Percentiles rank a stretch among this genome's conserved stretches.
Evolutionary conservation across 2,888 invertebrate genomes (phyloP).

Genomic region (Coelogynopora nodosa): DNA sequence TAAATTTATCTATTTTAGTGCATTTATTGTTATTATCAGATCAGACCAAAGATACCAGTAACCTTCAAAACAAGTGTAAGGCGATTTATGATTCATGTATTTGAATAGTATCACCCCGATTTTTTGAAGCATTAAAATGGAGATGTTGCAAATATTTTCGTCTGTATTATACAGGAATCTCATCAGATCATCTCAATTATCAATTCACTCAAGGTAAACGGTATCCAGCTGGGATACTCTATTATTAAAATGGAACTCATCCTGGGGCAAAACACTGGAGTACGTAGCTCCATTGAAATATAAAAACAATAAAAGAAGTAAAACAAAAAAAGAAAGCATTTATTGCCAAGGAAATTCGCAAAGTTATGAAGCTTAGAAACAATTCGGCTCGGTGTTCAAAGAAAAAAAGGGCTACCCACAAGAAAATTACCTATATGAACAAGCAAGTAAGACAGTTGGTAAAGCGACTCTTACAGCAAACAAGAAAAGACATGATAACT

Average conservation of each 20-base stretch:
- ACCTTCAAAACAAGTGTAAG: no score
- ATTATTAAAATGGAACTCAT: slow-evolving; percentile 19
- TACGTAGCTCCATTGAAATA: background rate
- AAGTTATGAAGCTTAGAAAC: slow-evolving; percentile 15
- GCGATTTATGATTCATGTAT: no score
- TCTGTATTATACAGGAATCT: no score
- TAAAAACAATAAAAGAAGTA: no score
- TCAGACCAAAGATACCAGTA: no score
- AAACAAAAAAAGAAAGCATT: slow-evolving; percentile 1
- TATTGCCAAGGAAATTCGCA: slow-evolving; percentile 12
- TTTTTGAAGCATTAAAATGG: no score
- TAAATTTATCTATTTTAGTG: no score
- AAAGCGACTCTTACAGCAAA: slow-evolving; percentile 9
- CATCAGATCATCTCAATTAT: no score
- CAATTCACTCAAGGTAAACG: slow-evolving; percentile 9
- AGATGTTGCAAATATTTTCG: no score
- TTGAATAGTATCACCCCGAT: no score
- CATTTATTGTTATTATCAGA: no score
- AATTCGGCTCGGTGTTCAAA: slow-evolving; percentile 2
- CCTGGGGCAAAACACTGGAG: slow-evolving; percentile 8
- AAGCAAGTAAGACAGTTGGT: background rate
- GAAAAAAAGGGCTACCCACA: slow-evolving; percentile 13
- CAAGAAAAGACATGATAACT: background rate
- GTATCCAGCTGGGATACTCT: slow-evolving; percentile 22
- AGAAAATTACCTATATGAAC: slow-evolving; percentile 11